Conservation (phyloP, 2,113 vertebrate species). For the Pyxicephalus adspersus region DNA sequence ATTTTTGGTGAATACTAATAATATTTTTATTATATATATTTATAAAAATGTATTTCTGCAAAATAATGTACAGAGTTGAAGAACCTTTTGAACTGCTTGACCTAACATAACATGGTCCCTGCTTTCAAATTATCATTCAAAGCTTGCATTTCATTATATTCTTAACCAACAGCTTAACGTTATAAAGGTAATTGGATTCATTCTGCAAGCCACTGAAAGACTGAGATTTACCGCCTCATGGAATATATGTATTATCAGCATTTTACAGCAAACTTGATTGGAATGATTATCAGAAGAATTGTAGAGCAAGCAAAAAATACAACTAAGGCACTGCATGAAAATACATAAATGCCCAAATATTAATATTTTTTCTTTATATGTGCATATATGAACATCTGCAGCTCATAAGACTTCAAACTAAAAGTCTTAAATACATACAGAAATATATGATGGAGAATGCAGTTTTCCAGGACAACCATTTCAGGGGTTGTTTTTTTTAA, state of each 20-base stretch:
- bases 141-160: conserved; percentile 34
- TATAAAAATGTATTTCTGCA: not conserved
- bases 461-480: too few species aligned
- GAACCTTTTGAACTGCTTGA: not conserved
- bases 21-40: not conserved
- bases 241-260: conserved; percentile 46
- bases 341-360: not conserved
- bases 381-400: too few species aligned
- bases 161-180: conserved; percentile 43
- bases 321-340: not conserved
- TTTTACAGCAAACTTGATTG: conserved; percentile 36
- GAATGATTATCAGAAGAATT: conserved; percentile 38
- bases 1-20: too few species aligned
- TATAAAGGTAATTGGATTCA: conserved; percentile 47
- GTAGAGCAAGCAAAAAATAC: conserved; percentile 1
- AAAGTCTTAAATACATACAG: not conserved
- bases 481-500: too few species aligned
- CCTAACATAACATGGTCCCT: not conserved
- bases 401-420: too few species aligned
- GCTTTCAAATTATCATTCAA: conserved; percentile 31
- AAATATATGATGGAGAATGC: not conserved
- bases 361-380: not conserved
- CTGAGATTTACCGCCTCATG: conserved; percentile 49
- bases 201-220: conserved; percentile 26
- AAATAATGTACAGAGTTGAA: not conserved